Percentiles rank a stretch among this genome's conserved stretches.
phyloP scores from a whole-genome alignment of 2,888 invertebrate genomes.

The Apamea crenata region DNA sequence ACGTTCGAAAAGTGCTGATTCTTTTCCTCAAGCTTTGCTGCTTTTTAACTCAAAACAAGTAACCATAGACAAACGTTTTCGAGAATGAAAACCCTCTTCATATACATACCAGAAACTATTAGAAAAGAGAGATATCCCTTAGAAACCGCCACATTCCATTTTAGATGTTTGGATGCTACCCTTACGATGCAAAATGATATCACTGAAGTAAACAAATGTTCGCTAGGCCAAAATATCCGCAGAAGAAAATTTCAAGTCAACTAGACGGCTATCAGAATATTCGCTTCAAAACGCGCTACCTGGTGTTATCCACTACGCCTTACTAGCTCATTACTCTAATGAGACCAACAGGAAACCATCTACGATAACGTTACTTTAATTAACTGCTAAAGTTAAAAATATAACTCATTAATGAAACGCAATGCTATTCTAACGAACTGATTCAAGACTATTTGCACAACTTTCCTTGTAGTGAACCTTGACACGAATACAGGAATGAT shows the following conservation, averaged over 20 bases:
- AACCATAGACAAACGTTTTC: background rate
- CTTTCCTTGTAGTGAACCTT: slow-evolving; percentile 49
- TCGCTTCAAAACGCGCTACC: background rate
- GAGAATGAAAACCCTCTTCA: background rate
- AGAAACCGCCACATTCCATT: background rate
- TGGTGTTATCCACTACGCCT: background rate
- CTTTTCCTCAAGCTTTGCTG: too few species aligned
- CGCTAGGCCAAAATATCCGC: background rate
- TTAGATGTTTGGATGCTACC: background rate
- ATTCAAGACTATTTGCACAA: slow-evolving; percentile 14
- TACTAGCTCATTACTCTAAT: slow-evolving; percentile 34
- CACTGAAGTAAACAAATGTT: too few species aligned
- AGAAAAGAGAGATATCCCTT: background rate
- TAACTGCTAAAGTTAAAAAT: slow-evolving; percentile 17
- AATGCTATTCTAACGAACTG: slow-evolving; percentile 11
- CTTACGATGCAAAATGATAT: background rate
- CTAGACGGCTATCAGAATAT: background rate
- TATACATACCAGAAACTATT: background rate
- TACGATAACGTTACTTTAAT: slow-evolving; percentile 24
- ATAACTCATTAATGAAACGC: slow-evolving; percentile 19
- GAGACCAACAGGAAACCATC: slow-evolving; percentile 31
- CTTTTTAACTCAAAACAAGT: background rate
- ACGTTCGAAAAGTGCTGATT: too few species aligned
- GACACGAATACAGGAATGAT: slow-evolving; percentile 42
- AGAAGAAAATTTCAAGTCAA: background rate